Conservation (phyloP, 1,140 invertebrate genomes). For the Drosophila leontia region DNA sequence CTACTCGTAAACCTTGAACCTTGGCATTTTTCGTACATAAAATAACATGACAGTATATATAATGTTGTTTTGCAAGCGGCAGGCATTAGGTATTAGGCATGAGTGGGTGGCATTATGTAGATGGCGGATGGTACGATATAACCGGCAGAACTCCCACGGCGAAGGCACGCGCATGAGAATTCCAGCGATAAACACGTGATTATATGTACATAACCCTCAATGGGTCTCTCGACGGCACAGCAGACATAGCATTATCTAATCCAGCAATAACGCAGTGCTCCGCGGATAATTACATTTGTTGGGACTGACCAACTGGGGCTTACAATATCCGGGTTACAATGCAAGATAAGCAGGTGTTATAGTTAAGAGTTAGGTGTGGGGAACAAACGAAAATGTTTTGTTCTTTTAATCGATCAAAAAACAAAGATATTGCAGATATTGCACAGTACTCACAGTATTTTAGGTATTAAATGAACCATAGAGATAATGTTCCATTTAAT, state of each 20-base stretch:
- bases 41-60: constrained; percentile 32
- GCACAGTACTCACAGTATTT: neutral
- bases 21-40: constrained; percentile 62
- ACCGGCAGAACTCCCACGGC: constrained; percentile 48
- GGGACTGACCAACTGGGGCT: constrained; percentile 24
- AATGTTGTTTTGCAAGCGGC: constrained; percentile 21
- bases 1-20: constrained; percentile 66
- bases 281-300: constrained; percentile 17
- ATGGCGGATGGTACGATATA: constrained; percentile 29
- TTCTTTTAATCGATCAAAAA: neutral
- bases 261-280: constrained; percentile 26
- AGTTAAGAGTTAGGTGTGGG: neutral
- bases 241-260: constrained; percentile 38
- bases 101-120: constrained; percentile 29
- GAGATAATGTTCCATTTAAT: neutral
- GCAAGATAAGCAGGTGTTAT: constrained; percentile 14
- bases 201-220: constrained; percentile 63
- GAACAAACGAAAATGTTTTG: neutral
- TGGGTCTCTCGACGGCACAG: constrained; percentile 28
- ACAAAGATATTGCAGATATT: neutral
- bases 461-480: neutral
- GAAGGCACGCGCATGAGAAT: constrained; percentile 71
- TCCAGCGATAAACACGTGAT: constrained; percentile 79
- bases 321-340: constrained; percentile 36
- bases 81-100: neutral